Conservation (phyloP, 2,797 vertebrate genomes). For the Eutrigla gurnardus region DNA sequence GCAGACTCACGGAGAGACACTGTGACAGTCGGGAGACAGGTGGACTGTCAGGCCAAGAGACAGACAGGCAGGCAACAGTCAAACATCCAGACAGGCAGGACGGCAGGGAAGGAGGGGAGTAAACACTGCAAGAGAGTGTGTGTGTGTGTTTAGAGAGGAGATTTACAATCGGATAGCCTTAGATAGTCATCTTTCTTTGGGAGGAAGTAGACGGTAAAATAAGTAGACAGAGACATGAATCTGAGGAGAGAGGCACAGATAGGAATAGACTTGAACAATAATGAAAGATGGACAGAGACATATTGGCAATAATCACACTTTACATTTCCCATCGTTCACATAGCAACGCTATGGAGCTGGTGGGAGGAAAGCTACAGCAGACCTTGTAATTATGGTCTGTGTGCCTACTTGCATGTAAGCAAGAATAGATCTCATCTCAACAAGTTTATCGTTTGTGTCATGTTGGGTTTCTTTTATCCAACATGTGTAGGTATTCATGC, state of each 20-base stretch:
- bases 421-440: background rate
- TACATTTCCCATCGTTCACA: slow-evolving; percentile 50
- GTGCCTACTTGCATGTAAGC: background rate
- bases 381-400: slow-evolving; percentile 29
- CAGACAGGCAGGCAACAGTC: slow-evolving; percentile 69
- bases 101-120: slow-evolving; percentile 30
- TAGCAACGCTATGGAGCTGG: slow-evolving; percentile 53
- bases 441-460: background rate
- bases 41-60: slow-evolving; percentile 56
- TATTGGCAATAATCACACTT: slow-evolving; percentile 56
- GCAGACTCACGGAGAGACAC: slow-evolving; percentile 28
- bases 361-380: slow-evolving; percentile 30
- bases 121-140: slow-evolving; percentile 52
- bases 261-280: slow-evolving; percentile 35
- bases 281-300: slow-evolving; percentile 27
- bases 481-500: background rate
- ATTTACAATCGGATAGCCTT: slow-evolving; percentile 53
- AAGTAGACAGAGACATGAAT: slow-evolving; percentile 28
- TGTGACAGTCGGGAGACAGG: slow-evolving; percentile 54
- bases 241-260: background rate
- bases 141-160: slow-evolving; percentile 56
- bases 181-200: slow-evolving; percentile 29
- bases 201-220: slow-evolving; percentile 4
- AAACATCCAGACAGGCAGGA: slow-evolving; percentile 52
- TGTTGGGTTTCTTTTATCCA: background rate